phyloP scores from a whole-genome alignment of 23 tunicate species.

The Ciona savignyi region DNA sequence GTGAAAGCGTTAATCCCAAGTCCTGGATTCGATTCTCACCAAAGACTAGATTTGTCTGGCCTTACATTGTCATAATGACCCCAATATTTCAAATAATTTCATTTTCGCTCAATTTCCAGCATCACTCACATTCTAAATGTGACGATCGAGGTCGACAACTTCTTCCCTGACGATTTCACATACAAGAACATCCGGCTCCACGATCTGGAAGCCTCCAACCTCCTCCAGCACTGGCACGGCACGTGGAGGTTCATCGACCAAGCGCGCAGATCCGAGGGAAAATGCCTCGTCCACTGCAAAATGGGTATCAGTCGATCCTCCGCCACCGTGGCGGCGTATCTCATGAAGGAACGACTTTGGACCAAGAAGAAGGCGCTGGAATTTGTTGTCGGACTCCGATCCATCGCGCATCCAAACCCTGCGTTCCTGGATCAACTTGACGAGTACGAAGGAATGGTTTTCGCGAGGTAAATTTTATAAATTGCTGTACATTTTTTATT shows the following conservation, averaged over 20 bases:
- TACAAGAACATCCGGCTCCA: conserved; percentile 62
- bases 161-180: conserved; percentile 56
- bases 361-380: conserved; percentile 46
- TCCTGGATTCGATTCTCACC: too few relatives aligned
- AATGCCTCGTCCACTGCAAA: conserved; percentile 85
- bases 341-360: conserved; percentile 73
- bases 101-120: conserved; percentile 13
- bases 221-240: conserved; percentile 59
- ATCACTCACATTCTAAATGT: conserved; percentile 94
- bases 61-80: too few relatives aligned
- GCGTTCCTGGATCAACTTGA: conserved; percentile 67
- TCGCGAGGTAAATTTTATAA: too few relatives aligned
- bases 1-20: too few relatives aligned
- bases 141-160: conserved; percentile 80
- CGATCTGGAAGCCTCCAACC: conserved; percentile 37
- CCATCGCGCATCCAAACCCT: conserved; percentile 61
- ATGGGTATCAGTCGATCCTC: conserved; percentile 97
- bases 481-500: too few relatives aligned
- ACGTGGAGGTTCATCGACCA: conserved; percentile 61
- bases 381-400: conserved; percentile 39
- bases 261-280: conserved; percentile 36
- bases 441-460: conserved; percentile 81
- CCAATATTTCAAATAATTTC: background rate
- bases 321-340: conserved; percentile 81
- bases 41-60: too few relatives aligned